Conservation (phyloP, 1,140 invertebrate genomes). For the Diplogasteroides magnus region DNA sequence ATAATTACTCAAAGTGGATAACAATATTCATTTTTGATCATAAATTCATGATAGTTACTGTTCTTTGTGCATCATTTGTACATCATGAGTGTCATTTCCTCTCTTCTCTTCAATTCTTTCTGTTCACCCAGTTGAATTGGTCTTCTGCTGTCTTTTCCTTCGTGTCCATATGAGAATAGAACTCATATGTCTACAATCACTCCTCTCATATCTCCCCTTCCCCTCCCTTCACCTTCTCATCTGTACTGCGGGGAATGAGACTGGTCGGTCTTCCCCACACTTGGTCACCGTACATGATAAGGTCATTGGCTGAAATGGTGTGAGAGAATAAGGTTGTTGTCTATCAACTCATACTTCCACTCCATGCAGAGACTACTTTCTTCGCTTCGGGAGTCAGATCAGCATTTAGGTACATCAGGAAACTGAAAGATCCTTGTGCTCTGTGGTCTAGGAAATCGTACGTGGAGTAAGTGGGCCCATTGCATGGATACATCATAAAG, state of each 20-base stretch:
- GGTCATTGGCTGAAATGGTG: conserved; percentile 18
- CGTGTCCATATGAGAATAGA: conserved; percentile 37
- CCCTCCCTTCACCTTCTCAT: neutral
- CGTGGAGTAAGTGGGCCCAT: conserved; percentile 1
- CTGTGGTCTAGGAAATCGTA: neutral
- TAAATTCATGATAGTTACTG: no score
- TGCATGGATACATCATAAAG: conserved; percentile 4
- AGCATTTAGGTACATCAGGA: neutral
- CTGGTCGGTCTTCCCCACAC: conserved; percentile 17
- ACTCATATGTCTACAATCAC: conserved; percentile 19
- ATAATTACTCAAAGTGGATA: no score
- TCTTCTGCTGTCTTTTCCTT: conserved; percentile 34
- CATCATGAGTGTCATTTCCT: no score
- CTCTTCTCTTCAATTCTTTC: conserved; percentile 11
- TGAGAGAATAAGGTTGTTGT: conserved; percentile 3
- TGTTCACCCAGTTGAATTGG: conserved; percentile 33
- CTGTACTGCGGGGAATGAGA: conserved; percentile 17
- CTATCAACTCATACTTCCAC: conserved; percentile 7
- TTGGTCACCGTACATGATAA: conserved; percentile 16
- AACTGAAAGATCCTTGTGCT: neutral
- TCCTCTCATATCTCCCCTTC: no score
- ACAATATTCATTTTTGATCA: no score
- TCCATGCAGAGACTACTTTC: conserved; percentile 11
- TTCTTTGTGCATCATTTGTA: no score
- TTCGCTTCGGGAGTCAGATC: conserved; percentile 8